Base-by-base conservation (phyloP, 2,888 invertebrate genomes). In the Hyposoter dolosus region DNA sequence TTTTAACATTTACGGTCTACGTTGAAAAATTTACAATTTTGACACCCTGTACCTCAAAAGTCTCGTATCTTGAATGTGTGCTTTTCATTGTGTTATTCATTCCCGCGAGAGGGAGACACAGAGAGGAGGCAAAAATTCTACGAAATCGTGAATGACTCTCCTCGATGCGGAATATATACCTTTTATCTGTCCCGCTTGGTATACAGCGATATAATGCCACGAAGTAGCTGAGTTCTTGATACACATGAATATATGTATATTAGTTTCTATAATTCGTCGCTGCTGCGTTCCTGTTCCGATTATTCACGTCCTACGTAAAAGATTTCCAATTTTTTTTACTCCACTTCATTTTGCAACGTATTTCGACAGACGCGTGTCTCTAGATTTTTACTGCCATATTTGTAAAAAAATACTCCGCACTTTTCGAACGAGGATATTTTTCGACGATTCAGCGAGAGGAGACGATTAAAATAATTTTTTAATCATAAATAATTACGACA, bases 61-160 rank as follows among this genome's bases (percentile, higher is more conserved):
- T 9, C 12, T 10, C 9, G 23, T 82, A 68, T 82, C 68, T 82
- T 56, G 15, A 75, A 82, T 82, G 74, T 79, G 66, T 74, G 68
- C 32, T 47, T 19, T n/a, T 72, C 83, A 83, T 83, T 86, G 86
- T 86, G 80, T 83, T 86, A 77, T 63, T 83, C 86, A 83, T 74
- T 81, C 74, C 81, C 28, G 28, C 28, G 28, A 71, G 78, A 53
- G 68, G 77, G 81, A 77, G 72, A 81, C 32, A 78, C 71, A 66
- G 68, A 35, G 77, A 75, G 19, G 80, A 69, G 86, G 66, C 12
- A 83, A 68, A 83, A 71, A 87, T 89, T 89, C 88, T 86, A 80
- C 81, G 88, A 89, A 89, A 72, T 66, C 85, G 86, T 75, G 88
- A 88, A 80, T 78, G 86, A 84, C 82, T 56, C 77, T 71, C 65